Conservation (phyloP, 2,888 invertebrate genomes). For the Trachelus iudaicus region DNA sequence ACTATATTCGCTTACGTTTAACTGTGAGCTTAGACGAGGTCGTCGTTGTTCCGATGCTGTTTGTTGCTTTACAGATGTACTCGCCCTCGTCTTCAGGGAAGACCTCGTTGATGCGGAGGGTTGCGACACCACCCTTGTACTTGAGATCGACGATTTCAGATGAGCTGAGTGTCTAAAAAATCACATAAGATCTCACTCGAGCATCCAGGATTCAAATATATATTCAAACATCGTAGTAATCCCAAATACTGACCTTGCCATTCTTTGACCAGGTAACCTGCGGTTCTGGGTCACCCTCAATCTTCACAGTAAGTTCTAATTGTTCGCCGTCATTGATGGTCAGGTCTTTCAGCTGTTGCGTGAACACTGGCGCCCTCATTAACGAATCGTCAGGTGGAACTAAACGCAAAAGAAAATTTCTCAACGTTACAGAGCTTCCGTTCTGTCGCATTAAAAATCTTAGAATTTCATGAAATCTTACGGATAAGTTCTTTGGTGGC, state of each 20-base stretch:
- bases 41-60: slow-evolving; percentile 87
- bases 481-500: slow-evolving; percentile 89
- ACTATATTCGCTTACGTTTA: slow-evolving; percentile 74
- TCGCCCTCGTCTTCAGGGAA: slow-evolving; percentile 96
- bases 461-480: slow-evolving; percentile 65
- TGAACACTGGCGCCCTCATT: slow-evolving; percentile 89
- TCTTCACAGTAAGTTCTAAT: slow-evolving; percentile 83
- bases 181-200: not conserved
- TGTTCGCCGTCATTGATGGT: slow-evolving; percentile 90
- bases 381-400: slow-evolving; percentile 88
- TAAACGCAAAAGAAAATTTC: slow-evolving; percentile 57
- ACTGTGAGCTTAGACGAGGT: slow-evolving; percentile 87
- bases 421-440: not conserved
- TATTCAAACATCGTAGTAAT: not conserved
- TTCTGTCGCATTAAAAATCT: not conserved
- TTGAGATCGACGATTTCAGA: slow-evolving; percentile 90
- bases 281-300: slow-evolving; percentile 93
- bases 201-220: not conserved
- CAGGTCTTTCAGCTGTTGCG: slow-evolving; percentile 79
- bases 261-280: slow-evolving; percentile 91
- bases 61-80: slow-evolving; percentile 90
- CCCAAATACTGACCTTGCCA: slow-evolving; percentile 71
- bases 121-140: slow-evolving; percentile 90
- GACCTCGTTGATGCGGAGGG: slow-evolving; percentile 88
- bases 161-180: slow-evolving; percentile 70